These are phyloP conservation scores for Lasioglossum calceatum DNA, from an alignment of 2,888 invertebrate species.

Conservation along the genomic window DNA sequence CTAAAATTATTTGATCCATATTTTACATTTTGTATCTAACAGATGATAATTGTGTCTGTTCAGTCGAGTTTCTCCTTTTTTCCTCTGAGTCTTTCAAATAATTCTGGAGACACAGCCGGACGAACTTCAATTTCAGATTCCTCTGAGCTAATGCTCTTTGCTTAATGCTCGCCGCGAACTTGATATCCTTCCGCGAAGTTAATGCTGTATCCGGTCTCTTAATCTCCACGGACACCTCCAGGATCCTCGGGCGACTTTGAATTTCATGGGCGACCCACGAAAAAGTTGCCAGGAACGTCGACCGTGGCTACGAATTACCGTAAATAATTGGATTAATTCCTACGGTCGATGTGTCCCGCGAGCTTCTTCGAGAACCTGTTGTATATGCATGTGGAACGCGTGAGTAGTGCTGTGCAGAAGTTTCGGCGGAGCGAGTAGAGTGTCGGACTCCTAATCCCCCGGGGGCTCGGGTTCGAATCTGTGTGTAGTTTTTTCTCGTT, in stretches of 20 bases:
- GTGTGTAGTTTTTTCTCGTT: not conserved
- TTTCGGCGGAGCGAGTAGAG: not conserved
- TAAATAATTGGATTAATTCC: not conserved
- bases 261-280: not conserved
- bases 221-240: conserved; percentile 19
- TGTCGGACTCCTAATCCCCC: not conserved
- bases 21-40: not conserved
- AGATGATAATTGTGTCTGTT: not conserved
- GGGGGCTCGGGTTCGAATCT: not conserved
- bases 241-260: conserved; percentile 14
- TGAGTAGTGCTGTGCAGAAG: not conserved
- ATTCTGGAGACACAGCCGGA: not conserved
- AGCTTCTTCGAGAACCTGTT: not conserved
- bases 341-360: not conserved
- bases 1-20: not conserved
- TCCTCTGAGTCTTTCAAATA: not conserved
- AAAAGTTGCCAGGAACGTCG: not conserved
- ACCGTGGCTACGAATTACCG: not conserved
- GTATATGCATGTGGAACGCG: not conserved
- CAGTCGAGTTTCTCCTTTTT: not conserved
- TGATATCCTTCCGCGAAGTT: conserved; percentile 19
- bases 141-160: conserved; percentile 22
- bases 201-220: conserved; percentile 33
- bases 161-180: conserved; percentile 26
- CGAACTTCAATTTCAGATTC: conserved; percentile 15